These are phyloP conservation scores for Blennius ocellaris DNA, from an alignment of 2,113 vertebrate genomes.

Conservation along the genomic window DNA sequence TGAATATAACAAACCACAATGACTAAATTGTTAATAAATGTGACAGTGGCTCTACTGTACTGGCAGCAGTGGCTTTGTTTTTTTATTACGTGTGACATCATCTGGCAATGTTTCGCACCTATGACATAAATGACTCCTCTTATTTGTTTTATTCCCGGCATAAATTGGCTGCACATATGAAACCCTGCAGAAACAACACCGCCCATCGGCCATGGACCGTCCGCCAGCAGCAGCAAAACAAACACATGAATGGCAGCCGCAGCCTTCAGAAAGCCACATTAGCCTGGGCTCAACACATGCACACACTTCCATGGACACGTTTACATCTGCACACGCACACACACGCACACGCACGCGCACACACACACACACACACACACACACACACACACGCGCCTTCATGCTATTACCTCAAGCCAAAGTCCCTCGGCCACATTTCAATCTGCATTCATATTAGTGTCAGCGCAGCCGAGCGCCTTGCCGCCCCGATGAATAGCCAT, in stretches of 20 bases:
- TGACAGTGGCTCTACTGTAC: not conserved
- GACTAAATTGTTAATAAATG: not conserved
- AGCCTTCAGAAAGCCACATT: not conserved
- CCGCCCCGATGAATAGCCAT: slow-evolving; percentile 84
- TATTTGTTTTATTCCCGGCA: not conserved
- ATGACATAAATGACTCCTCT: not conserved
- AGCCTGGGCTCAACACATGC: slow-evolving; percentile 6
- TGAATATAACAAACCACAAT: not conserved
- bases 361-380: slow-evolving; percentile 8
- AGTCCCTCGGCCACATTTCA: slow-evolving; percentile 66
- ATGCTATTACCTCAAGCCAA: slow-evolving; percentile 52
- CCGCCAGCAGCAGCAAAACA: not conserved
- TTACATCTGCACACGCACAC: not conserved
- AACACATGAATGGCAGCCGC: not conserved
- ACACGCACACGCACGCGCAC: slow-evolving; percentile 5
- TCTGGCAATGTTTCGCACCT: not conserved
- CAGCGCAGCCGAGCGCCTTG: slow-evolving; percentile 68
- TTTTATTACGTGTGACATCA: not conserved
- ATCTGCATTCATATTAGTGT: slow-evolving; percentile 81
- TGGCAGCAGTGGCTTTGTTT: not conserved
- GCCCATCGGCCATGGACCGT: no score
- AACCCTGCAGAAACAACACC: not conserved
- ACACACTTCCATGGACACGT: not conserved
- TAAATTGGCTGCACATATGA: not conserved
- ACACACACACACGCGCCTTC: slow-evolving; percentile 19